Conservation (phyloP, 1,140 invertebrate species). For the Magallana ariakensis region DNA sequence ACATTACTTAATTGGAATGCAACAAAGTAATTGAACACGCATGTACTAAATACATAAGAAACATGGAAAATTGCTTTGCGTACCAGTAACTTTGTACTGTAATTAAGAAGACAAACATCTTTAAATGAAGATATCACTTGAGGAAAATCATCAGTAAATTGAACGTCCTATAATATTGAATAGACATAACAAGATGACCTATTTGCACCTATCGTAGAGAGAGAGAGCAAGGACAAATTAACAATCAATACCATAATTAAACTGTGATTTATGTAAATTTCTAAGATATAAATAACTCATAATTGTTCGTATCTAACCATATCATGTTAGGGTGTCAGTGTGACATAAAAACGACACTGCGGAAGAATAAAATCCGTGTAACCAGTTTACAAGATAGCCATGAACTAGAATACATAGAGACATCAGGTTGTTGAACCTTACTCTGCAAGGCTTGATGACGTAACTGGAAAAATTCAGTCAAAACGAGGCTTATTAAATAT, state of each 20-base stretch:
- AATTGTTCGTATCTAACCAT: neutral
- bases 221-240: neutral
- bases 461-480: neutral
- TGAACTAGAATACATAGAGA: neutral
- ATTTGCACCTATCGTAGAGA: conserved; percentile 3
- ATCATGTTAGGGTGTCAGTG: neutral
- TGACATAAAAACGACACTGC: neutral
- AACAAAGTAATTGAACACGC: conserved; percentile 10
- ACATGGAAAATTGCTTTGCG: conserved; percentile 4
- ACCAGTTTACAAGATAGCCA: neutral
- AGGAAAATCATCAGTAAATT: no score
- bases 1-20: neutral
- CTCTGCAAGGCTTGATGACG: neutral
- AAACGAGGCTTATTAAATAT: neutral
- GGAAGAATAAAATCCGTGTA: neutral
- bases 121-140: no score
- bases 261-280: neutral
- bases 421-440: neutral
- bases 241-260: neutral
- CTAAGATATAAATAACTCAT: conserved; percentile 10
- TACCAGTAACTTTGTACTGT: neutral
- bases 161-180: neutral
- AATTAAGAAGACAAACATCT: no score
- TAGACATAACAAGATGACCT: neutral
- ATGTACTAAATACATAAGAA: neutral